Base-by-base conservation (phyloP, 2,797 vertebrate species). In the Hippopotamyrus pictus region DNA sequence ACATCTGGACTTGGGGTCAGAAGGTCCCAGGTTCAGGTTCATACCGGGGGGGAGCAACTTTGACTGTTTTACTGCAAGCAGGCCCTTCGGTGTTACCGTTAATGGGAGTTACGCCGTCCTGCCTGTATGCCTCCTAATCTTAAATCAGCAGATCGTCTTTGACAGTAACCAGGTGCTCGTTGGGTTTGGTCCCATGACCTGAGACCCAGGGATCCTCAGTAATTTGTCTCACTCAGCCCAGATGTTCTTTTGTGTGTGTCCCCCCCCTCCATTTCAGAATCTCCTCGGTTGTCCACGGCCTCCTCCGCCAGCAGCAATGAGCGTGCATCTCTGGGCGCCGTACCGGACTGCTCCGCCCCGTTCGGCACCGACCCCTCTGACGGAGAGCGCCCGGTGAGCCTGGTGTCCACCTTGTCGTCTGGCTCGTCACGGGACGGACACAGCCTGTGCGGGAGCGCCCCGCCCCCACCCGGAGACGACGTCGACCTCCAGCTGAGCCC, bases 351-450 rank as follows among this genome's bases (percentile, higher is more conserved):
- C 90, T 95, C 94, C 25, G 86, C 93, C 8, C 95, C 93, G 0
- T 84, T 95, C 17, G 92, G 88, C 0, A 91, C 90, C 53, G 95
- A 96, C 25, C 94, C 92, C 19, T 92, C 93, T 41, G 94, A 95
- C 29, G 93, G 96, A 3, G 94, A 96, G 59, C 95, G 96, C 51
- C 96, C 97, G 0, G 92, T 96, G 92, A 98, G 96, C 92, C 90
- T 94, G 0, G 94, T 95, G 90, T 96, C 97, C 89, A 96, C 93
- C 14, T 93, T 96, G 1, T 97, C 97, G 0, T 97, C 97, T 0
- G 95, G 95, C 25, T 98, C 97, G 0, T 97, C 96, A 7, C 92
- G 94, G 0, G 97, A 97, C 89, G 90, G 95, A 89, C 92, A 22
- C 4, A 92, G 95, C 94, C 96, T 97, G 92, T 97, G 96, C 86